A percentile compares a stretch with the other conserved stretches of the same genome.
phyloP scores from a whole-genome alignment of 2,113 vertebrate species.

The Myotis lucifugus region DNA sequence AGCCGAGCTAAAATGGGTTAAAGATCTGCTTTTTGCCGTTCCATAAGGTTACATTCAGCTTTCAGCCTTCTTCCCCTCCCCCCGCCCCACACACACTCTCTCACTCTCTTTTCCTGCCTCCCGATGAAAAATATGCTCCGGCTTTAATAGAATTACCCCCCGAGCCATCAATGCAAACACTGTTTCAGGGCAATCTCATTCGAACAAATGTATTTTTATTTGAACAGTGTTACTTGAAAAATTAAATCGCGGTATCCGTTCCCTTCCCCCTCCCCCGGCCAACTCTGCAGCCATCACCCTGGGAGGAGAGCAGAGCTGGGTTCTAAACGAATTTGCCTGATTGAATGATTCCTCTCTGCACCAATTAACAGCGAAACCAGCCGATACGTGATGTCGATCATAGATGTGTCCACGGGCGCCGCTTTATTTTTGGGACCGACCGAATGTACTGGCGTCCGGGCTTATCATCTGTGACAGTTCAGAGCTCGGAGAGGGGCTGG shows the following conservation, averaged over 20 bases:
- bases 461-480: neutral
- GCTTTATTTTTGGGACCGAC: neutral
- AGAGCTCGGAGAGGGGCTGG: neutral
- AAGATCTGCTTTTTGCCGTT: neutral
- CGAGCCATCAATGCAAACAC: conserved; percentile 80
- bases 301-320: neutral
- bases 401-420: neutral
- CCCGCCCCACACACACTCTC: neutral
- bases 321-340: conserved; percentile 68
- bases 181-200: conserved; percentile 81
- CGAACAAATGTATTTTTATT: conserved; percentile 81
- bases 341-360: conserved; percentile 74
- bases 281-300: neutral
- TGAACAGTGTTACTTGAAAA: conserved; percentile 82
- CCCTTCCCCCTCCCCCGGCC: neutral
- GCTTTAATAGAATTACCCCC: conserved; percentile 79
- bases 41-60: neutral
- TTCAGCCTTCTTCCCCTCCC: neutral
- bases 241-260: conserved; percentile 77
- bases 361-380: conserved; percentile 69
- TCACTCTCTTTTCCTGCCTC: conserved; percentile 50
- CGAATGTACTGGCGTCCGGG: neutral
- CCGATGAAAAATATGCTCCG: conserved; percentile 77
- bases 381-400: conserved; percentile 33
- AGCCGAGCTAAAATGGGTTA: conserved; percentile 53